Percentiles rank a stretch among this genome's conserved stretches.
phyloP scores from a whole-genome alignment of 2,888 invertebrate genomes.

The Argyra leucocephala region DNA sequence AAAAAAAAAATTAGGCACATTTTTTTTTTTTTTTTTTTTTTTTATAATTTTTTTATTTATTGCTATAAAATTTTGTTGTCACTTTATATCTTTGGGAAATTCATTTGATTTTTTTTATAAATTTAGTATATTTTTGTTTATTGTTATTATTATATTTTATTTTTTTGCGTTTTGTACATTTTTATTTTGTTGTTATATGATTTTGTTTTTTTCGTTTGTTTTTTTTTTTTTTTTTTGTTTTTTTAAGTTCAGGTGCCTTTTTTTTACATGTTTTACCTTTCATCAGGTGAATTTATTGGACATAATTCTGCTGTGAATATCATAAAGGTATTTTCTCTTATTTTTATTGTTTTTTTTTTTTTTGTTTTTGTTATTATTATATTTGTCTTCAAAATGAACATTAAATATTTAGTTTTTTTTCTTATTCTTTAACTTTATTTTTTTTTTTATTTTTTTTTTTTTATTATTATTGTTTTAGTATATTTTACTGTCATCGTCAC shows the following conservation, averaged over 20 bases:
- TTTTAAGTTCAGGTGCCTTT: not conserved
- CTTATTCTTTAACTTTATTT: too few relatives aligned
- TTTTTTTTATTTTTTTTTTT: not conserved
- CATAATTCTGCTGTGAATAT: not conserved
- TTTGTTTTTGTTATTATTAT: not conserved
- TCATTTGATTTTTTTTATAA: not conserved
- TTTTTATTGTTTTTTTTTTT: not conserved
- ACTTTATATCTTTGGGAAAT: constrained; percentile 3
- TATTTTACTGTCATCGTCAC: too few relatives aligned
- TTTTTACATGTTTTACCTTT: not conserved
- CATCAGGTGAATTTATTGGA: constrained; percentile 3
- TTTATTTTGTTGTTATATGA: too few relatives aligned
- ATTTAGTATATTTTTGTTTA: too few relatives aligned
- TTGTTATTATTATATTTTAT: too few relatives aligned
- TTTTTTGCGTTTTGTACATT: too few relatives aligned
- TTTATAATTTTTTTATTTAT: not conserved
- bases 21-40: not conserved
- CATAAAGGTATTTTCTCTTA: not conserved
- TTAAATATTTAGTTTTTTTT: not conserved
- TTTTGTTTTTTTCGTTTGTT: too few relatives aligned
- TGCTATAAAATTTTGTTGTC: not conserved
- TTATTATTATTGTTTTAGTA: not conserved
- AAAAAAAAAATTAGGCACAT: too few relatives aligned
- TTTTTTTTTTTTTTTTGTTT: too few relatives aligned
- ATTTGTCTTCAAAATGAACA: not conserved